Evolutionary conservation across 2,888 invertebrate genomes (phyloP).

Genomic region (Microctonus brassicae): DNA sequence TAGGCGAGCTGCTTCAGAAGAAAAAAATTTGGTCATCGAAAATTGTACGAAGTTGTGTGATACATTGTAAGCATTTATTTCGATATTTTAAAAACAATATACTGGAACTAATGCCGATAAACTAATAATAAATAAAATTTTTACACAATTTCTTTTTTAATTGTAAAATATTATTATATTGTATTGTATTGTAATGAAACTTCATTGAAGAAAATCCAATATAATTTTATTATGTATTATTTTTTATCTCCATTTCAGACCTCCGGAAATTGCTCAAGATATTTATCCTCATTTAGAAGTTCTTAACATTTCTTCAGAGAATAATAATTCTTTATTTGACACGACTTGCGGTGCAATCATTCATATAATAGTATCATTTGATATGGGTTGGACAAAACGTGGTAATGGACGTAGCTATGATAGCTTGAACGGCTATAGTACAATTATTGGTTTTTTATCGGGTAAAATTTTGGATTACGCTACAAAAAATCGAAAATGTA

Average conservation of each 20-base stretch:
- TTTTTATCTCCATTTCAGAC: neutral
- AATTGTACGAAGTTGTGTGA: neutral
- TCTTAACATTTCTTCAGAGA: neutral
- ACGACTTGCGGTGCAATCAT: no score
- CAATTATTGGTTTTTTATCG: no score
- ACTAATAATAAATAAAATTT: constrained; percentile 12
- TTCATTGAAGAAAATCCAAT: neutral
- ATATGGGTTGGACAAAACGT: neutral
- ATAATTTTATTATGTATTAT: neutral
- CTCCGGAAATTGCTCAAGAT: neutral
- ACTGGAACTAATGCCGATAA: neutral
- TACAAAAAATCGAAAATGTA: no score
- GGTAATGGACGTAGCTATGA: no score
- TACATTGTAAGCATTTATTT: constrained; percentile 10
- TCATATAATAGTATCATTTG: no score
- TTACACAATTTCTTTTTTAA: neutral
- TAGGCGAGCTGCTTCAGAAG: constrained; percentile 13
- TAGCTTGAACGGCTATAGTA: no score
- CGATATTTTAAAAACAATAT: neutral
- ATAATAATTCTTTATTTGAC: constrained; percentile 4
- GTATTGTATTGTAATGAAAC: constrained; percentile 4
- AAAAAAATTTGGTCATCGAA: neutral
- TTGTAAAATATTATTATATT: constrained; percentile 7
- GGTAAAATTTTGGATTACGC: no score
- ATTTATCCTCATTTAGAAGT: neutral